phyloP scores from a whole-genome alignment of 2,888 invertebrate genomes.

The Abscondita cerata region DNA sequence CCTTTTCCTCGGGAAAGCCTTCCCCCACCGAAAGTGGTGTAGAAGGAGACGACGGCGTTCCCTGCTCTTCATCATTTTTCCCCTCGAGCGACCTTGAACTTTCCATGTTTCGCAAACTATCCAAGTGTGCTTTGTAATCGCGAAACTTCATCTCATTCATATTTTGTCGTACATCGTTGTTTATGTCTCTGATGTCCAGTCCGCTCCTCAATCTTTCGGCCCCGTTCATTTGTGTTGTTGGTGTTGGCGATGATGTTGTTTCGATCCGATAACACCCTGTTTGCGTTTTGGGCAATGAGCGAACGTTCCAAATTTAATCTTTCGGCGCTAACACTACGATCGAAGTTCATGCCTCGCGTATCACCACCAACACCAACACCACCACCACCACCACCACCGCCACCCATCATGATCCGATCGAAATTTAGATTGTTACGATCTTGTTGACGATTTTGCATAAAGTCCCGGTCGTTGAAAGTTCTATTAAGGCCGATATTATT shows the following conservation, averaged over 20 bases:
- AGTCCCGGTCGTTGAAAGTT: slow-evolving; percentile 38
- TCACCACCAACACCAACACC: no score
- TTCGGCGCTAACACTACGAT: slow-evolving; percentile 47
- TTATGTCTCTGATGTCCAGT: slow-evolving; percentile 36
- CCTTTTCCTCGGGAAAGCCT: slow-evolving; percentile 60
- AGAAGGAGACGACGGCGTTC: slow-evolving; percentile 59
- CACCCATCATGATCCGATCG: slow-evolving; percentile 50
- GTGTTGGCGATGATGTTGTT: slow-evolving; percentile 43
- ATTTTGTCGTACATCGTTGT: slow-evolving; percentile 32
- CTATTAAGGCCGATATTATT: slow-evolving; percentile 51
- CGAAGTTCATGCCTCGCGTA: slow-evolving; percentile 43
- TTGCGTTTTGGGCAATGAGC: slow-evolving; percentile 47
- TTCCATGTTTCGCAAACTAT: slow-evolving; percentile 53
- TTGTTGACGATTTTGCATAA: slow-evolving; percentile 52
- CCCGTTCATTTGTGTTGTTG: slow-evolving; percentile 20
- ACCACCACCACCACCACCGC: no score
- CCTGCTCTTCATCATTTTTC: slow-evolving; percentile 49
- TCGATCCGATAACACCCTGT: slow-evolving; percentile 51
- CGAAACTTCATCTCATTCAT: slow-evolving; percentile 56
- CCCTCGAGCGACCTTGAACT: slow-evolving; percentile 49
- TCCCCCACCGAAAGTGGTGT: slow-evolving; percentile 60
- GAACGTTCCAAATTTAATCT: slow-evolving; percentile 52
- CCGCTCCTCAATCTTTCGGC: slow-evolving; percentile 38
- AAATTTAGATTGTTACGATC: slow-evolving; percentile 47
- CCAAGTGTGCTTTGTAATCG: slow-evolving; percentile 58